Base-by-base conservation (phyloP, 1,140 invertebrate species). In the Drosophila eugracilis region DNA sequence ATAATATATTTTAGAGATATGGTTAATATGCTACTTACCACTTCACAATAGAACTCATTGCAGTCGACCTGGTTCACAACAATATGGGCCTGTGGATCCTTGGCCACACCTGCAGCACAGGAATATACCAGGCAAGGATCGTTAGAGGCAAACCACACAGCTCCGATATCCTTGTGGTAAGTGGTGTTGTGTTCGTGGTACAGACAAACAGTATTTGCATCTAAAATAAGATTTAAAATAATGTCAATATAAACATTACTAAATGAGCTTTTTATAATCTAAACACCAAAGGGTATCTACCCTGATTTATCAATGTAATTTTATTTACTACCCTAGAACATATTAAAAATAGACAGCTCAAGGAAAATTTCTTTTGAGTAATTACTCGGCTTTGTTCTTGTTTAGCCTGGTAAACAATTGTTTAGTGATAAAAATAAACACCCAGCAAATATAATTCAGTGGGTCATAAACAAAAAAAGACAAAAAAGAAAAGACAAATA, bases 11-110 rank as follows among this genome's bases (percentile, higher is more conserved):
- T 3, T 10, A 14, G 10, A 3, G 0, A 5, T 4, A 9, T 0
- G 2, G 0, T 24, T 50, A 0, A 15, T 15, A 6, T 19, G 1
- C 1, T 30, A 78, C 89, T 39, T 22, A 91, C 90, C 83, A 91
- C 83, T 62, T 90, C 86, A n/a, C 90, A 91, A 50, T 91, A 91
- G 41, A 91, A 89, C 41, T 91, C 83, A 48, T 78, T 80, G 57
- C 90, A 91, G 17, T 91, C 88, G 5, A 90, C 90, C 7, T 71
- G 89, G 0, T 70, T 91, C 12, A 71, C 85, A 5, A 83, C 67
- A 10, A 89, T 89, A 17, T 89, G 85, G 2, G 84, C 80, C 28
- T 77, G 62, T 0, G 71, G 71, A 21, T 72, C 36, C 30, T 24
- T 24, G 7, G 57, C 75, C 12, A 83, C 83, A 2, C 84, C 83